A percentile compares a stretch with the other conserved stretches of the same genome.
These are phyloP conservation scores for Vireo griseus DNA, from an alignment of 2,797 vertebrate species.

Conservation along the genomic window DNA sequence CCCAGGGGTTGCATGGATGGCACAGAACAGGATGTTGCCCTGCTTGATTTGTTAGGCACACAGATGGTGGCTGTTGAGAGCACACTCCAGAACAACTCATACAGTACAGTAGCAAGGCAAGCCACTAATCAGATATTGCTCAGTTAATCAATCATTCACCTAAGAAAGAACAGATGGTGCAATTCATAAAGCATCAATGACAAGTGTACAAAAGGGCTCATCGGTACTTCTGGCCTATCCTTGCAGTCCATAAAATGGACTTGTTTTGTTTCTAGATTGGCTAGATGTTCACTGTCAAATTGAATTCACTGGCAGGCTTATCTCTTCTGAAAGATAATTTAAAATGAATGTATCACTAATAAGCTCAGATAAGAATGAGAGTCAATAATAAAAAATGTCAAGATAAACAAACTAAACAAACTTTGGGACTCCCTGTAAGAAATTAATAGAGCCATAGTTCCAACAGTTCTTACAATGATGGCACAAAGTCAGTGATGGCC, in stretches of 20 bases:
- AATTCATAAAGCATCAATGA: neutral
- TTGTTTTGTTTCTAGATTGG: neutral
- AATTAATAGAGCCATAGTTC: neutral
- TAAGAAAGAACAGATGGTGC: slow-evolving; percentile 20
- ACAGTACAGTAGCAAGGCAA: neutral
- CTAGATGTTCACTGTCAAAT: neutral
- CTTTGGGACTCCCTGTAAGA: neutral
- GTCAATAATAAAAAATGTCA: neutral
- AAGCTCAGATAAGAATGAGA: neutral
- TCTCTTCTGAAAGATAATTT: neutral
- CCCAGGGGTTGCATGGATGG: neutral
- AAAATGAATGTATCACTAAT: neutral
- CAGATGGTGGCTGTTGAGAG: neutral
- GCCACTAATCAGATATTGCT: slow-evolving; percentile 1
- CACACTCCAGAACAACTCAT: neutral
- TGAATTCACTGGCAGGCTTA: neutral
- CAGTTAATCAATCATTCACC: slow-evolving; percentile 31
- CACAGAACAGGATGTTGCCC: neutral
- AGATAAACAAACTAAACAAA: neutral
- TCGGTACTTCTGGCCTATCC: neutral
- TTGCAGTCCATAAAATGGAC: neutral
- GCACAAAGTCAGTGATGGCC: neutral
- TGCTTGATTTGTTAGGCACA: neutral
- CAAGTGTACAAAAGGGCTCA: neutral
- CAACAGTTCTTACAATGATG: neutral